Base-by-base conservation (phyloP, 2,797 vertebrate species). In the Ceyx erithaca region DNA sequence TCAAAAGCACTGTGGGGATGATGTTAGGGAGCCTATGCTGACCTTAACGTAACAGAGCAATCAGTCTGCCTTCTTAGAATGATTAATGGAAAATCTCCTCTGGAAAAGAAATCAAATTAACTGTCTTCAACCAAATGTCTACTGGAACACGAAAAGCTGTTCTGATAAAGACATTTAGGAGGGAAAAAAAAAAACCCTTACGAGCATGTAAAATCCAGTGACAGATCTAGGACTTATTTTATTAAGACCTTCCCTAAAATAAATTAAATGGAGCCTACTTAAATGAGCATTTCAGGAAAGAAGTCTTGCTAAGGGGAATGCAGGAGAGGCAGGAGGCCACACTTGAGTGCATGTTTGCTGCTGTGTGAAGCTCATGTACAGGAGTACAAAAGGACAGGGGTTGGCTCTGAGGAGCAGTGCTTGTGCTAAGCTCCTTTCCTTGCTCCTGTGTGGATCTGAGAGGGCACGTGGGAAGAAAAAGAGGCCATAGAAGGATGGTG, bases 41-140 rank as follows among this genome's bases (percentile, higher is more conserved):
- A 97, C 97, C 97, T 96, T 97, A 96, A 97, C 80, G 92, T 95
- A 97, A 97, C 95, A 13, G 97, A 98, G 96, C 97, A 97, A 97
- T 97, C 97, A 96, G 95, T 94, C 93, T 97, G 95, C 93, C 96
- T 97, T 97, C 96, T 97, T 96, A 97, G 94, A 96, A 96, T 94
- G 97, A 98, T 97, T 98, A 98, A 96, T 92, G 94, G 97, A 97
- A 98, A 98, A 97, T 98, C 97, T 98, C 95, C 97, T 96, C 95
- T 97, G 96, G 94, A 97, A 97, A 97, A 97, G 97, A 97, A 98
- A 97, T 98, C 97, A 98, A 98, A 98, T 98, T 96, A 98, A 97
- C 96, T 96, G 95, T 96, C 97, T 97, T 97, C 97, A 97, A 95
- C 98, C 97, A 98, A 98, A 97, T 97, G 96, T 97, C 96, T 97